Evolutionary conservation across 2,797 vertebrate genomes (phyloP).

Genomic region (Sciurus vulgaris): DNA sequence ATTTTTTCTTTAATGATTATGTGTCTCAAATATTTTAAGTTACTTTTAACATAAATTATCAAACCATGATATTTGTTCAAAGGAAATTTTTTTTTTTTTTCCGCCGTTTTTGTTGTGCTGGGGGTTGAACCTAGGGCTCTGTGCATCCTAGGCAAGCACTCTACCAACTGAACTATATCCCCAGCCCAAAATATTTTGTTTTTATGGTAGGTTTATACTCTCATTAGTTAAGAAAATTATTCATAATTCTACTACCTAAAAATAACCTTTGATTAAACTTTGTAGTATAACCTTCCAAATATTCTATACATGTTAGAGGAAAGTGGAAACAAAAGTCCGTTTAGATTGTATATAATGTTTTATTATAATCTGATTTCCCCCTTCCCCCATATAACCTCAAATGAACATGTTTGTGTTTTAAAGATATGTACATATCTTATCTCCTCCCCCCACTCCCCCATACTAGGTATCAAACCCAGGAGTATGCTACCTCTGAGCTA

Average conservation of each 20-base stretch:
- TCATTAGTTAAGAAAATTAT: background rate
- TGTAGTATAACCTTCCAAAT: background rate
- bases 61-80: background rate
- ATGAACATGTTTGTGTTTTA: background rate
- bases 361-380: background rate
- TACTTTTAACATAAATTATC: background rate
- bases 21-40: background rate
- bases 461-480: too few species aligned
- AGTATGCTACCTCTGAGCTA: background rate
- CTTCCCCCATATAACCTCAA: background rate
- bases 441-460: too few species aligned
- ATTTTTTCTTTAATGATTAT: slow-evolving; percentile 20
- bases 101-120: too few species aligned
- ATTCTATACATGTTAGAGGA: background rate
- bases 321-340: background rate
- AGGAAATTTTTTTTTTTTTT: background rate
- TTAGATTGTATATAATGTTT: background rate
- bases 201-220: slow-evolving; percentile 24
- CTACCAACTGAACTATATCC: too few species aligned
- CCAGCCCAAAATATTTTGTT: background rate
- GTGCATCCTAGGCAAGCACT: too few species aligned
- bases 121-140: too few species aligned
- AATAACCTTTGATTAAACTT: background rate
- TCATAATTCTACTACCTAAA: background rate
- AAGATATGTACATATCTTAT: too few species aligned